These are phyloP conservation scores for Cosmia pyralina DNA, from an alignment of 2,888 invertebrate genomes.

Conservation along the genomic window DNA sequence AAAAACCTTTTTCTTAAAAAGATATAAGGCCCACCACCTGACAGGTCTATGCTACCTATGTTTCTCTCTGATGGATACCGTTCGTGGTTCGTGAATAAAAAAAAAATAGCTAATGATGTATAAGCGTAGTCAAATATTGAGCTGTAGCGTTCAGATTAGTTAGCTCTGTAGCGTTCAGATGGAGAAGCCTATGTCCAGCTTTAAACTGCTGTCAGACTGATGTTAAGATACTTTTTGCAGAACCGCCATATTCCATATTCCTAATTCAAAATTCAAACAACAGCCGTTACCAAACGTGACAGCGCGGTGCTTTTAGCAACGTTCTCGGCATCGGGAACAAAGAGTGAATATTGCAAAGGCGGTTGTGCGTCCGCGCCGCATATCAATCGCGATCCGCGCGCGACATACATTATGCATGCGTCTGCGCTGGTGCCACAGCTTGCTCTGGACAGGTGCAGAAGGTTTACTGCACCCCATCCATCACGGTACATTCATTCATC, in stretches of 20 bases:
- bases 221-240: not conserved
- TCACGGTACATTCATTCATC: not conserved
- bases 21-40: not conserved
- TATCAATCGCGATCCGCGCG: slow-evolving; percentile 55
- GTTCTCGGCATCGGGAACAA: slow-evolving; percentile 54
- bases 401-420: slow-evolving; percentile 59
- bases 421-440: slow-evolving; percentile 15
- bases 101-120: not conserved
- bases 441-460: slow-evolving; percentile 24
- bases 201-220: not conserved
- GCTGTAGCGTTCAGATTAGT: too few species aligned
- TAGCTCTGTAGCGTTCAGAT: too few species aligned
- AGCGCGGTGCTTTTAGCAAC: slow-evolving; percentile 49
- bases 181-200: not conserved
- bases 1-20: not conserved
- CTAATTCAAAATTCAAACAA: slow-evolving; percentile 40
- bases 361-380: slow-evolving; percentile 46
- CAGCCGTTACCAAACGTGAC: slow-evolving; percentile 43
- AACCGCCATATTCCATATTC: not conserved
- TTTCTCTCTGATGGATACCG: not conserved
- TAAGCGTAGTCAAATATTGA: not conserved
- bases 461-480: slow-evolving; percentile 23
- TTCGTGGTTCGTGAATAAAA: too few species aligned
- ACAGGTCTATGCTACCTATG: not conserved
- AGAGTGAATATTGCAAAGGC: slow-evolving; percentile 48